Evolutionary conservation across 2,113 vertebrate genomes (phyloP).

Genomic region (Micronycteris hirsuta): DNA sequence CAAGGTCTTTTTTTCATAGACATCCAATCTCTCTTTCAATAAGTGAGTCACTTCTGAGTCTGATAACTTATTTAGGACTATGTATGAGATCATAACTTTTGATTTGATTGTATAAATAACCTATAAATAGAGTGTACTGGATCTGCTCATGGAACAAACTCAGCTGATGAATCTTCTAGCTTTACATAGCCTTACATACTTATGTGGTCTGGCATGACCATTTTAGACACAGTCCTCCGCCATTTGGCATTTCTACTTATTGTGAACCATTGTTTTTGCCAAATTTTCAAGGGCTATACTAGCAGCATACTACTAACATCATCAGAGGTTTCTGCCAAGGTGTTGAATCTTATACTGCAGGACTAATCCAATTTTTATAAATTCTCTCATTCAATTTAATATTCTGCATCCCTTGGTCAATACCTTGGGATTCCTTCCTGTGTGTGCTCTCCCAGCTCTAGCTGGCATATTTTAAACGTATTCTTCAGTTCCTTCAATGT

Average conservation of each 20-base stretch:
- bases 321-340: background rate
- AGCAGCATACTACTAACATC: background rate
- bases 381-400: background rate
- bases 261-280: background rate
- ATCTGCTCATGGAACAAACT: background rate
- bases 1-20: background rate
- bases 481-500: background rate
- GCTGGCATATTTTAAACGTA: background rate
- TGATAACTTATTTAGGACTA: background rate
- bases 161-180: background rate
- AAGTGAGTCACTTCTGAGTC: background rate
- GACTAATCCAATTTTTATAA: background rate
- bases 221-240: background rate
- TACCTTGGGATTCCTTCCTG: background rate
- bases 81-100: background rate
- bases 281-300: background rate
- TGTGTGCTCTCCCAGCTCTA: background rate
- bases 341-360: background rate
- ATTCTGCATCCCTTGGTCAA: background rate
- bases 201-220: too few relatives aligned
- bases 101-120: background rate
- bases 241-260: background rate
- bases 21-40: background rate
- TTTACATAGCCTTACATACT: background rate
- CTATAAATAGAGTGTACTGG: background rate